A percentile compares a stretch with the other conserved stretches of the same genome.
These are phyloP conservation scores for Myathropa florea DNA, from an alignment of 2,888 invertebrate species.

Conservation along the genomic window DNA sequence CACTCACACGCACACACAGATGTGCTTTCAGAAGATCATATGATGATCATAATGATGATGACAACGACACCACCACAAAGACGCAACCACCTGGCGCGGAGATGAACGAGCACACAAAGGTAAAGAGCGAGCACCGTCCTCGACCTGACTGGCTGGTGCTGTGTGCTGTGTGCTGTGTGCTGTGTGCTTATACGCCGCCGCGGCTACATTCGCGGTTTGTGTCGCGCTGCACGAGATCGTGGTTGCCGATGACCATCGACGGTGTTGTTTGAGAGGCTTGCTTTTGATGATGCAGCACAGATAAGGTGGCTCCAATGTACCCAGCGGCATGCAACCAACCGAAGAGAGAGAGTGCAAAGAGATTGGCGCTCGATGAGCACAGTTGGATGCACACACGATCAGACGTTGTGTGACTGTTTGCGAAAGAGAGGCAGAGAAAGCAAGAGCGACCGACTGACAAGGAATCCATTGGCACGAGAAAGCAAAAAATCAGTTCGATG, in stretches of 20 bases:
- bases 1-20: slow-evolving; percentile 42
- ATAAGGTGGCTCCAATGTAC: background rate
- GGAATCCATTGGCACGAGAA: background rate
- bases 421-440: background rate
- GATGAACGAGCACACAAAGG: background rate
- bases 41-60: slow-evolving; percentile 33
- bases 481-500: background rate
- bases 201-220: background rate
- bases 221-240: slow-evolving; percentile 2
- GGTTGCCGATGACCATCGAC: slow-evolving; percentile 18
- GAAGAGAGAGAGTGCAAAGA: slow-evolving; percentile 16
- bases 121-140: slow-evolving; percentile 67
- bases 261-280: slow-evolving; percentile 16
- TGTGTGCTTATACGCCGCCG: background rate
- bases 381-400: background rate
- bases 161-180: background rate
- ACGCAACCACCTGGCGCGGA: slow-evolving; percentile 2
- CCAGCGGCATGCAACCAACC: slow-evolving; percentile 11
- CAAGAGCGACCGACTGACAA: background rate
- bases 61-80: slow-evolving; percentile 16
- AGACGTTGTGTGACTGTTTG: background rate
- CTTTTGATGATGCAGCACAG: slow-evolving; percentile 12
- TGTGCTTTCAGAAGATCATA: background rate
- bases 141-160: slow-evolving; percentile 33
- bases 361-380: slow-evolving; percentile 2